Conservation (phyloP, 2,888 invertebrate species). For the Drosophila pseudotakahashii region DNA sequence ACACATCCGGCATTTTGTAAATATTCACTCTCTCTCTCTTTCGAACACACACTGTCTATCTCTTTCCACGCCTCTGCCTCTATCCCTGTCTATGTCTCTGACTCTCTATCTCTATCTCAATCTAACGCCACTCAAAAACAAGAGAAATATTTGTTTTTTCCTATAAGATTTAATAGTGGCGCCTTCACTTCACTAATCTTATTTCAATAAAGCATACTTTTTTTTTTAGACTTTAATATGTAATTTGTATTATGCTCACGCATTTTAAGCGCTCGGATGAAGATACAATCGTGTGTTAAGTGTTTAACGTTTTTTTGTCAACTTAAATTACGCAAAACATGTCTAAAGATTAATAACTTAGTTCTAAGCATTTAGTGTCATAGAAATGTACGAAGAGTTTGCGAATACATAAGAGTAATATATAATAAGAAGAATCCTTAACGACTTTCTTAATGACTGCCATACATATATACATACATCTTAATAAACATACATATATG, state of each 20-base stretch:
- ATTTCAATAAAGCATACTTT: conserved; percentile 8
- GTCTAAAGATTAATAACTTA: conserved; percentile 31
- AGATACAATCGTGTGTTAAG: conserved; percentile 43
- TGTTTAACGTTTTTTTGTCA: conserved; percentile 39
- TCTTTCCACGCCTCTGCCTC: not conserved
- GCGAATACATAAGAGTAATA: conserved; percentile 44
- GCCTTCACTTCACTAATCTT: not conserved
- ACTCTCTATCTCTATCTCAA: not conserved
- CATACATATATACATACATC: conserved; percentile 65
- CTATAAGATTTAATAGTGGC: not conserved
- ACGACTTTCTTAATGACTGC: conserved; percentile 80
- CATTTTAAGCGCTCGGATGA: conserved; percentile 43
- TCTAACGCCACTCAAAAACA: conserved; percentile 1
- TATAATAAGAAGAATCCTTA: conserved; percentile 69
- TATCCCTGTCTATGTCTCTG: not conserved
- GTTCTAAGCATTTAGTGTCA: conserved; percentile 62
- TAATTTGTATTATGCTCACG: conserved; percentile 36
- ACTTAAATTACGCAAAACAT: conserved; percentile 32
- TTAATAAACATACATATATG: conserved; percentile 42
- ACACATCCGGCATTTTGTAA: conserved; percentile 19
- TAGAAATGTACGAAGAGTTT: conserved; percentile 56
- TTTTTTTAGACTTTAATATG: conserved; percentile 39
- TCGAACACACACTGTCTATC: not conserved
- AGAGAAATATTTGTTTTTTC: conserved; percentile 1
- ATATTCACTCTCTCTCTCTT: conserved; percentile 24